Evolutionary conservation across 2,797 vertebrate genomes (phyloP).

Genomic region (Gymnothorax javanicus): DNA sequence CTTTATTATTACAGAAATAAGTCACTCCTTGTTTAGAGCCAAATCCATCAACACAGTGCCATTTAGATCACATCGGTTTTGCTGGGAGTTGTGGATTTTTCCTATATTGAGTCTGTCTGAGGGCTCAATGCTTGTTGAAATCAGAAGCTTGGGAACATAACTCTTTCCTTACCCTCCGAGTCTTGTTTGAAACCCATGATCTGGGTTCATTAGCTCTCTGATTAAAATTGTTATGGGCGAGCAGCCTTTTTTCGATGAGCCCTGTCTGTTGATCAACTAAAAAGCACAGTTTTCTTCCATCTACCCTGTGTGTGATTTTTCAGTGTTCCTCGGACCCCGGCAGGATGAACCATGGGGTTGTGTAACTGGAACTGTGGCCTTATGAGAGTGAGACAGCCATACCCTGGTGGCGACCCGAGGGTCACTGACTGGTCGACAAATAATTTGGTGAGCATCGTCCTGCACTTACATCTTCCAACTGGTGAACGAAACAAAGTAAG

Average conservation of each 20-base stretch:
- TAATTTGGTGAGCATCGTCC: not conserved
- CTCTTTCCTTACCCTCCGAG: not conserved
- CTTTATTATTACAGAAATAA: conserved; percentile 58
- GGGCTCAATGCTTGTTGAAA: too few relatives aligned
- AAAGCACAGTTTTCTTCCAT: not conserved
- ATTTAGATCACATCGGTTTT: conserved; percentile 25
- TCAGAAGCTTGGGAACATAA: not conserved
- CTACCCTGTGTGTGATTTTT: not conserved
- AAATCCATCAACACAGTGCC: conserved; percentile 54
- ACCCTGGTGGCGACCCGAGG: not conserved
- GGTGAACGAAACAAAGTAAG: not conserved
- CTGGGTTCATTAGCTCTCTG: not conserved
- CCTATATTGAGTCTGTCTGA: not conserved
- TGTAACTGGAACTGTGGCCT: not conserved
- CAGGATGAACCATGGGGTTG: not conserved
- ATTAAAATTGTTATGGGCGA: not conserved
- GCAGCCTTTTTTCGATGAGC: not conserved
- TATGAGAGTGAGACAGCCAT: not conserved
- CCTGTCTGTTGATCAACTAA: not conserved
- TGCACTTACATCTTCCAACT: not conserved
- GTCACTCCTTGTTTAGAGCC: conserved; percentile 46
- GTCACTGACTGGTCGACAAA: not conserved
- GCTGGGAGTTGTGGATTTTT: not conserved
- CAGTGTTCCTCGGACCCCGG: not conserved
- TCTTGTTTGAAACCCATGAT: conserved; percentile 5